These are phyloP conservation scores for Nesidiocoris tenuis DNA, from an alignment of 2,888 invertebrate species.

Conservation along the genomic window DNA sequence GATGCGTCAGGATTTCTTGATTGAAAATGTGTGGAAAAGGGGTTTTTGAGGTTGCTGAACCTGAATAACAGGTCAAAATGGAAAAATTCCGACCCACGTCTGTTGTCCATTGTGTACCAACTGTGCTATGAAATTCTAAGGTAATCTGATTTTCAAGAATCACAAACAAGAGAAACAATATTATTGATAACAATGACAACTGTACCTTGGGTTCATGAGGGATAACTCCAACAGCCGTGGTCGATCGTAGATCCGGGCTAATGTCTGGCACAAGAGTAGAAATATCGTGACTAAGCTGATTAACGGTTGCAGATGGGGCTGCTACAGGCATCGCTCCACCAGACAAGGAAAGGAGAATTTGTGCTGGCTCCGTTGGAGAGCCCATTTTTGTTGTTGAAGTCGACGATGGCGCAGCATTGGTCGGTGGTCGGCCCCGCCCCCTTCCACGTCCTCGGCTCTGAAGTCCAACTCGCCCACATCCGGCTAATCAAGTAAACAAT, in stretches of 20 bases:
- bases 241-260: neutral
- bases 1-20: no score
- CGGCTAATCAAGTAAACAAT: slow-evolving; percentile 41
- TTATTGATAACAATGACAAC: no score
- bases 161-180: no score
- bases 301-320: neutral
- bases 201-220: neutral
- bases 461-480: slow-evolving; percentile 40
- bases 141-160: no score
- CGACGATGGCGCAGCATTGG: slow-evolving; percentile 44
- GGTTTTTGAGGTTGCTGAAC: no score
- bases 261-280: neutral
- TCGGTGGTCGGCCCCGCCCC: slow-evolving; percentile 46
- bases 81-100: no score
- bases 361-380: slow-evolving; percentile 52
- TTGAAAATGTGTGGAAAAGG: no score
- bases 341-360: slow-evolving; percentile 52
- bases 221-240: neutral
- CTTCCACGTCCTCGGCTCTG: slow-evolving; percentile 47
- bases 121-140: no score
- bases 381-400: slow-evolving; percentile 45
- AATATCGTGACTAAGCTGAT: neutral
- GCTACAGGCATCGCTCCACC: slow-evolving; percentile 37
- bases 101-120: no score
- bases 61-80: no score